Evolutionary conservation across 1,140 invertebrate species (phyloP), one percentile per base, ranked within the genome.

Genomic region (Scaptomyza pallida): DNA sequence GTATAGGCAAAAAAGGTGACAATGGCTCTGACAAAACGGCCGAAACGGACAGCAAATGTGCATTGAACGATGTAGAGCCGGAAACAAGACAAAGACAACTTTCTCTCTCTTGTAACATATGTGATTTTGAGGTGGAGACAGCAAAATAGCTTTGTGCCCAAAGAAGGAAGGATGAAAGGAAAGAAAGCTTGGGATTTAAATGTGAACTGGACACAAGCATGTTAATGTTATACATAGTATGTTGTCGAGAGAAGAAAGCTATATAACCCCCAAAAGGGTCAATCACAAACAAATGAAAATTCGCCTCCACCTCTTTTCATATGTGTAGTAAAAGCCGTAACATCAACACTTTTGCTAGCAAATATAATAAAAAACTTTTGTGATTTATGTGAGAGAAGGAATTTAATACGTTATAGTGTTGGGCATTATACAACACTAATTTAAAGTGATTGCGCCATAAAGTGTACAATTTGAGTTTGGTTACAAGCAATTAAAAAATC

Each of bases 41-140:
- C 71, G 75, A 81, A n/a, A 73, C 57, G 81, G 60, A 62, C 81
- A 65, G 81, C 79, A 86, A 86, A 86, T 70, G 81, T 67, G 54
- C 77, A 86, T 56, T 64, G 68, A 21, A 65, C 68, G 41, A 71
- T 65, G 68, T 23, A 51, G 51, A 56, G 17, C 23, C 21, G 21
- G 55, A 57, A 37, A 40, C 52, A 40, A 54, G 62, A 68, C 60
- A 72, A 55, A 41, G 43, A 41, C 47, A 23, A 15, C 40, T 21
- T 4, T 3, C 8, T 59, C 10, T 47, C 26, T 40, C 52, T 48
- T 72, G 75, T 68, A 82, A 55, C 80, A 83, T 83, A 83, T 83
- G 80, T 74, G 76, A 80, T 64, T 76, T 79, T 72, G 30, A 15
- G 52, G 17, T 10, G 30, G 33, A 40, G 51, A 30, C 26, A 30